phyloP scores from a whole-genome alignment of 2,113 vertebrate species.

The Centropus bengalensis region DNA sequence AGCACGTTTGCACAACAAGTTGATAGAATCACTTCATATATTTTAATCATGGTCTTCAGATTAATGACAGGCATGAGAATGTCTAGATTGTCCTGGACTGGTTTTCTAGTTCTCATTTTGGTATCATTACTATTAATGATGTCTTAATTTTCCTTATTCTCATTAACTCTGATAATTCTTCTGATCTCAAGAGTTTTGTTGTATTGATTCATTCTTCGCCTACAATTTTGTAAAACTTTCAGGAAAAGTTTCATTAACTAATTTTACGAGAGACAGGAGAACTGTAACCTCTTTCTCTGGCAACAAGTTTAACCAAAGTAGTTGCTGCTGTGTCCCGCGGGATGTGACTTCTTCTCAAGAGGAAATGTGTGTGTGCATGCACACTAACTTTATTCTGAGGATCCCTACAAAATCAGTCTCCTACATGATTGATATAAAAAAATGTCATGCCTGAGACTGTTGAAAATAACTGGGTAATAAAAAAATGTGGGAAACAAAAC shows the following conservation, averaged over 20 bases:
- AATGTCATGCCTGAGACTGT: neutral
- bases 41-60: slow-evolving; percentile 20
- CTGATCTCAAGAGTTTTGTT: neutral
- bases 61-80: neutral
- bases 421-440: neutral
- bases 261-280: neutral
- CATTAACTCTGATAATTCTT: slow-evolving; percentile 12
- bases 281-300: neutral
- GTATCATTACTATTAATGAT: slow-evolving; percentile 19
- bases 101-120: slow-evolving; percentile 22
- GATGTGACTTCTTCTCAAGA: neutral
- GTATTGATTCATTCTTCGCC: neutral
- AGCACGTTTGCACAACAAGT: slow-evolving; percentile 19
- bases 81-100: slow-evolving; percentile 7
- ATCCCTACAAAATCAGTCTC: neutral
- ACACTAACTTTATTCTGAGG: neutral
- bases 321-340: neutral
- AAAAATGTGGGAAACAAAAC: neutral
- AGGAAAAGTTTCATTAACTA: neutral
- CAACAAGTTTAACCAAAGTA: neutral
- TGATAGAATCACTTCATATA: slow-evolving; percentile 8
- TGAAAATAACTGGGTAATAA: neutral
- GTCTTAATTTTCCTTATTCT: slow-evolving; percentile 28
- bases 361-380: neutral
- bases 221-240: neutral